Evolutionary conservation across 2,113 vertebrate species (phyloP).

Genomic region (Rhodinocichla rosea): DNA sequence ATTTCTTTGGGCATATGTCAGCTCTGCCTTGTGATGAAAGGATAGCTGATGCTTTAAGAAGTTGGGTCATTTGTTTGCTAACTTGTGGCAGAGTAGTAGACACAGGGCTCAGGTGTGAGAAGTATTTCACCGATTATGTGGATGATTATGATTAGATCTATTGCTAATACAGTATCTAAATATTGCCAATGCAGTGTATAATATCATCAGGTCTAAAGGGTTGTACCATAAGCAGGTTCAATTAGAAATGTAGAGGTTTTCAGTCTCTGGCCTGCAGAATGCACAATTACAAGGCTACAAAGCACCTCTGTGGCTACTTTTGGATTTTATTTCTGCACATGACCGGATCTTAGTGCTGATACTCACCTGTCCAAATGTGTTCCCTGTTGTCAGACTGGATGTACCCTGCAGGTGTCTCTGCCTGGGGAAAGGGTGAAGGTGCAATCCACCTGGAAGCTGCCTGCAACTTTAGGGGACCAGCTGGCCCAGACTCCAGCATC

Average conservation of each 20-base stretch:
- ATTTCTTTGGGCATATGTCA: background rate
- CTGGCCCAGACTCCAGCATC: background rate
- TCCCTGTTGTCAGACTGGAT: background rate
- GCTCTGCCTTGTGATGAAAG: background rate
- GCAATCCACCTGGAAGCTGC: background rate
- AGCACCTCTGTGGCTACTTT: background rate
- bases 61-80: background rate
- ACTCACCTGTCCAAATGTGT: background rate
- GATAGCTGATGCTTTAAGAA: background rate
- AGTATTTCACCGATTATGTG: background rate
- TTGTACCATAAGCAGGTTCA: background rate
- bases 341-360: background rate
- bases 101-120: background rate
- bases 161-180: background rate
- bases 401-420: background rate
- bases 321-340: background rate
- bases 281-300: background rate
- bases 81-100: background rate
- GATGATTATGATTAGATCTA: background rate
- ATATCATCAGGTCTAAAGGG: background rate
- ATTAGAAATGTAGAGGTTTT: background rate
- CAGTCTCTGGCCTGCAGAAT: background rate
- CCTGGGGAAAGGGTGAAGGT: background rate
- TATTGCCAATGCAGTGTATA: background rate
- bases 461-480: too few relatives aligned